Evolutionary conservation across 2,797 vertebrate species (phyloP).

Genomic region (Gymnopithys bicolor): DNA sequence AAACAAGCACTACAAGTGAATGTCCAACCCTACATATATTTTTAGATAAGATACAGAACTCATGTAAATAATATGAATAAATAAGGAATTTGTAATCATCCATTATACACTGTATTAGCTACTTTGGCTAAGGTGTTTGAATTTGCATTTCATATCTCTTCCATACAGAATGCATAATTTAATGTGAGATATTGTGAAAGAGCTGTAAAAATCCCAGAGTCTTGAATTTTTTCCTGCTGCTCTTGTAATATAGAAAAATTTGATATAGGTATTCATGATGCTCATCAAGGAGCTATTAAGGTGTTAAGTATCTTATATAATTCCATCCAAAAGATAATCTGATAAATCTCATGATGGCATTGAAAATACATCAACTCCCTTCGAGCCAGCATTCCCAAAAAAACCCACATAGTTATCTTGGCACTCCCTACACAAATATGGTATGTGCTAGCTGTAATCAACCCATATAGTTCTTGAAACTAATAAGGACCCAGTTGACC

Average conservation of each 20-base stretch:
- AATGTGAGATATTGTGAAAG: neutral
- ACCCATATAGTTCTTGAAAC: too few relatives aligned
- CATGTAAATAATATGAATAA: neutral
- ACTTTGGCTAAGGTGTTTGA: neutral
- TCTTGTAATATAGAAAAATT: neutral
- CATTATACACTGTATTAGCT: neutral
- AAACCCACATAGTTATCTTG: neutral
- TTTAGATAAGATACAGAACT: neutral
- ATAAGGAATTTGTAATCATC: neutral
- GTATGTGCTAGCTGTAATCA: too few relatives aligned
- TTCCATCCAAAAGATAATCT: neutral
- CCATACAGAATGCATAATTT: neutral
- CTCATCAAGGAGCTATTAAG: neutral
- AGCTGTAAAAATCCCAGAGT: neutral
- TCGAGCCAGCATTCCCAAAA: neutral
- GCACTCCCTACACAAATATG: too few relatives aligned
- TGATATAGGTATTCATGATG: neutral
- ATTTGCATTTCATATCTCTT: neutral
- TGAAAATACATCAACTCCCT: neutral
- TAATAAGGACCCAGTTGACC: too few relatives aligned
- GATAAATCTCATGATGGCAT: neutral
- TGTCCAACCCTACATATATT: fast-evolving
- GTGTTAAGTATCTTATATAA: neutral
- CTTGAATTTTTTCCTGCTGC: neutral
- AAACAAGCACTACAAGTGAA: neutral